Conservation (phyloP, 1,140 invertebrate genomes). For the Bombus vancouverensis region DNA sequence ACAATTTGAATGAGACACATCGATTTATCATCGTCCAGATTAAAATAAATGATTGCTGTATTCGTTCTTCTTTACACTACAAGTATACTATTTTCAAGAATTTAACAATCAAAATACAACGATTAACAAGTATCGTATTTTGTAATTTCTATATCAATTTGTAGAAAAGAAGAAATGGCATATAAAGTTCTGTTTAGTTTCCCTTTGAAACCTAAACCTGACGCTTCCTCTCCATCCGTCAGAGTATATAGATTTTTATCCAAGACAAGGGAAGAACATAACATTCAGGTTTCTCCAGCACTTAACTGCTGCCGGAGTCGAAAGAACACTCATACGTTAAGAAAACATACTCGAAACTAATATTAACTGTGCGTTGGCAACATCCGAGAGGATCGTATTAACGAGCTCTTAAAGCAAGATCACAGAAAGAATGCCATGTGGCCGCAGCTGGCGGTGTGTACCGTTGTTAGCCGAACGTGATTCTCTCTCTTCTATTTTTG, state of each 20-base stretch:
- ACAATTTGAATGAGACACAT: background rate
- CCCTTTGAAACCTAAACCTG: conserved; percentile 23
- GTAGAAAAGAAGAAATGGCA: background rate
- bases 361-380: conserved; percentile 80
- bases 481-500: conserved; percentile 67
- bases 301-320: conserved; percentile 12
- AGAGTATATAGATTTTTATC: conserved; percentile 45
- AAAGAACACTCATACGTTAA: conserved; percentile 75
- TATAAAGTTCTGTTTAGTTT: background rate
- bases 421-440: conserved; percentile 77
- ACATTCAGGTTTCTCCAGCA: conserved; percentile 7
- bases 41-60: background rate
- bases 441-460: conserved; percentile 71
- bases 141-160: background rate
- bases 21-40: background rate
- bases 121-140: background rate
- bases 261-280: conserved; percentile 44
- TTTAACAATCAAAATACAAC: background rate
- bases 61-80: background rate
- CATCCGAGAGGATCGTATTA: conserved; percentile 77
- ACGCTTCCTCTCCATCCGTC: background rate
- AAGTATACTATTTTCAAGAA: background rate
- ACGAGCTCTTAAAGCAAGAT: conserved; percentile 78
- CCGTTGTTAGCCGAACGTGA: conserved; percentile 66
- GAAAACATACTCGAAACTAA: conserved; percentile 79